Percentiles rank a stretch among this genome's conserved stretches.
Conservation (phyloP, 2,888 invertebrate genomes). For the Ischnus inquisitorius region DNA sequence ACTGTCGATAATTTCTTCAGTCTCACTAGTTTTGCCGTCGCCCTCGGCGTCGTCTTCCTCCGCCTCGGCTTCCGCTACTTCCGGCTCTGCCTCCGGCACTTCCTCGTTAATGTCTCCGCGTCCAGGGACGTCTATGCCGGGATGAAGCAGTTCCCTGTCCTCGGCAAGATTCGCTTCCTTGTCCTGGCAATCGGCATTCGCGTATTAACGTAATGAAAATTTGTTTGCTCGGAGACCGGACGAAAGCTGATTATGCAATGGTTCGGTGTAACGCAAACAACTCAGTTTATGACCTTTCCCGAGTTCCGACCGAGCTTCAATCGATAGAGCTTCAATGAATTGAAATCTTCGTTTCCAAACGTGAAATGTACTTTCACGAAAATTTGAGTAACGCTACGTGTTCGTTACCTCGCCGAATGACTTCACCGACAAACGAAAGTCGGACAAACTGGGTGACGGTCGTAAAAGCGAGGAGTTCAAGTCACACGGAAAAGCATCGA, state of each 20-base stretch:
- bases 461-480: background rate
- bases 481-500: slow-evolving; percentile 10
- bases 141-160: slow-evolving; percentile 73
- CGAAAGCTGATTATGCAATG: slow-evolving; percentile 14
- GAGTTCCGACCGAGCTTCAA: background rate
- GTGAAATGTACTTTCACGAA: no score
- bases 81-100: slow-evolving; percentile 84
- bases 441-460: slow-evolving; percentile 2
- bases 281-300: slow-evolving; percentile 6
- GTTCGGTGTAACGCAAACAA: background rate
- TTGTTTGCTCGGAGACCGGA: background rate
- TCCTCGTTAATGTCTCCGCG: slow-evolving; percentile 77
- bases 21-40: slow-evolving; percentile 75
- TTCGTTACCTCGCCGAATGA: no score
- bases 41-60: slow-evolving; percentile 85
- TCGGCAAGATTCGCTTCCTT: slow-evolving; percentile 76
- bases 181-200: slow-evolving; percentile 71
- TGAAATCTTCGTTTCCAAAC: background rate
- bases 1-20: slow-evolving; percentile 76
- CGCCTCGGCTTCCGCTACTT: slow-evolving; percentile 83
- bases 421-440: background rate
- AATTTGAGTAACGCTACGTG: no score
- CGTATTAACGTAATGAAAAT: slow-evolving; percentile 12
- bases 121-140: slow-evolving; percentile 73
- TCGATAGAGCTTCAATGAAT: background rate